A percentile compares a stretch with the other conserved stretches of the same genome.
Conservation (phyloP, 1,140 invertebrate species). For the Oryzaephilus surinamensis region DNA sequence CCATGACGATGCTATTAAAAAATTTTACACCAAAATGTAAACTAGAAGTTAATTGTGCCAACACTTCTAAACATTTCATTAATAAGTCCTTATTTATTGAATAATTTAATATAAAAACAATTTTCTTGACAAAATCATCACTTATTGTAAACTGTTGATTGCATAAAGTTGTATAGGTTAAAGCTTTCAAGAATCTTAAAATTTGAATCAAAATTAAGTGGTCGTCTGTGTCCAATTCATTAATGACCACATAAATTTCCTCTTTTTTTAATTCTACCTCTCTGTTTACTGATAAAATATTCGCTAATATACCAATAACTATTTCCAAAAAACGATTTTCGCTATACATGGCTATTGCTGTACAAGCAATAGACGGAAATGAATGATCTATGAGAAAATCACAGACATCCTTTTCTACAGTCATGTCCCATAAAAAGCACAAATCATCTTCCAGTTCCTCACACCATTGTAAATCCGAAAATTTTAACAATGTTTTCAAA, state of each 20-base stretch:
- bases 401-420: constrained; percentile 57
- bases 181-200: constrained; percentile 49
- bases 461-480: constrained; percentile 39
- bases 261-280: constrained; percentile 23
- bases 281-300: constrained; percentile 46
- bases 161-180: constrained; percentile 16
- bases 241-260: constrained; percentile 38
- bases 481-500: constrained; percentile 49
- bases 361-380: constrained; percentile 45
- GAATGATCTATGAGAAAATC: constrained; percentile 53
- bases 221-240: constrained; percentile 47
- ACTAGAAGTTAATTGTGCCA: no score
- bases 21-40: no score
- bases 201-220: constrained; percentile 53
- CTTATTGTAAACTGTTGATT: constrained; percentile 20
- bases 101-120: constrained; percentile 55
- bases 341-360: constrained; percentile 37
- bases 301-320: constrained; percentile 59
- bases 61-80: no score
- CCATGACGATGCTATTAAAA: no score
- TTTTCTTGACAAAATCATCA: constrained; percentile 38
- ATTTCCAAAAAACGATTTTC: constrained; percentile 55
- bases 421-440: constrained; percentile 70
- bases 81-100: constrained; percentile 53
- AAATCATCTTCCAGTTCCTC: constrained; percentile 54